A percentile compares a stretch with the other conserved stretches of the same genome.
Evolutionary conservation across 2,113 vertebrate genomes (phyloP).

Genomic region (Pseudois nayaur): DNA sequence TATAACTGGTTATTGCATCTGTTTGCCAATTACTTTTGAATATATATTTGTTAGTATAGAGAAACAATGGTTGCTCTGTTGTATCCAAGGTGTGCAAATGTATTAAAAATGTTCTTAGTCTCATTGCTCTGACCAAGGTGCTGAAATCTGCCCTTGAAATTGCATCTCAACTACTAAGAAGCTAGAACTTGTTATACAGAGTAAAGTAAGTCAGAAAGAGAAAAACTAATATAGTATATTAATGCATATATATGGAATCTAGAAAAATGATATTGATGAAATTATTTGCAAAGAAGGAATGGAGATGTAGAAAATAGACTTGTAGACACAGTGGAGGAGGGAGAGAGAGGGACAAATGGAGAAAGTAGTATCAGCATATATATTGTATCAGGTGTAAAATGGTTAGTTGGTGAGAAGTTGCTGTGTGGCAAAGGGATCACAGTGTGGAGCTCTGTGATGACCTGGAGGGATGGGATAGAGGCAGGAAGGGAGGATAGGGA

Average conservation of each 20-base stretch:
- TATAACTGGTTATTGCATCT: not conserved
- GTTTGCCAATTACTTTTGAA: not conserved
- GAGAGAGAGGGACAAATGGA: not conserved
- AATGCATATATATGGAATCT: not conserved
- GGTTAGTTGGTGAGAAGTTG: not conserved
- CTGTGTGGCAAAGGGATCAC: not conserved
- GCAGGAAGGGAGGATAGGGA: not conserved
- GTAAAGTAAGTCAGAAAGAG: not conserved
- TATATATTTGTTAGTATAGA: not conserved
- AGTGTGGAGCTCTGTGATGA: not conserved
- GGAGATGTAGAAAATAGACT: not conserved
- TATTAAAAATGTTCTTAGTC: not conserved
- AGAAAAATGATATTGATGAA: not conserved
- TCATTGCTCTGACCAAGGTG: conserved; percentile 74
- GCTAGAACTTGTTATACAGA: not conserved
- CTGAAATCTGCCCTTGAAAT: conserved; percentile 54
- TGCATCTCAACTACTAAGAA: not conserved
- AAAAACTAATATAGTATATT: not conserved
- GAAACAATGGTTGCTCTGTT: not conserved
- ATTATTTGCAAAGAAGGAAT: not conserved
- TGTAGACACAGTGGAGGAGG: not conserved
- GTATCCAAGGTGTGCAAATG: not conserved
- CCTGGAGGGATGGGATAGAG: not conserved
- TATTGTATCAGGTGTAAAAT: not conserved
- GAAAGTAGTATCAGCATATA: not conserved